Conservation (phyloP, 2,113 vertebrate species). For the Tyto alba region DNA sequence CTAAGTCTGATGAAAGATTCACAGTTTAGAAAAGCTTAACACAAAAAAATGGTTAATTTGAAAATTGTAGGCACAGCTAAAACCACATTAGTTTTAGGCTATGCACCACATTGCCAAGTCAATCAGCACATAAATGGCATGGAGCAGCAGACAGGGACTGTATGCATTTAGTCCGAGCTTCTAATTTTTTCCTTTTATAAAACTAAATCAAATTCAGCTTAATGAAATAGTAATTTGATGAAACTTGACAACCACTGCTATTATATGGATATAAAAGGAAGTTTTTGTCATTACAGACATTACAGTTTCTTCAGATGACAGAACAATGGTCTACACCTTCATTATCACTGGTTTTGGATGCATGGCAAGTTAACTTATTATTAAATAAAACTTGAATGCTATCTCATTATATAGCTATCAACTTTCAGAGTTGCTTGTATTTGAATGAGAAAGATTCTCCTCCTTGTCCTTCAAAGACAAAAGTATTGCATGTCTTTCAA, state of each 20-base stretch:
- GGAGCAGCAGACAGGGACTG: not conserved
- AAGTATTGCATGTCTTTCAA: not conserved
- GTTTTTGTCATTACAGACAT: not conserved
- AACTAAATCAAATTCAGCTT: not conserved
- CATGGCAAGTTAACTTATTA: not conserved
- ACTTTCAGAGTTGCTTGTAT: not conserved
- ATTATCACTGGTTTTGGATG: not conserved
- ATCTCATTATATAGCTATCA: not conserved
- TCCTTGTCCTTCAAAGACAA: not conserved
- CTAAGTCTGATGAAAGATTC: not conserved
- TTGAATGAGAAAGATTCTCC: not conserved
- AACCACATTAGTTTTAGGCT: not conserved
- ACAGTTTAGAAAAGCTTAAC: not conserved
- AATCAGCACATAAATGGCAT: not conserved
- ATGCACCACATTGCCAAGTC: not conserved
- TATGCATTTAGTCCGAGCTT: not conserved
- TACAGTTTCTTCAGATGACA: not conserved
- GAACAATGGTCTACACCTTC: not conserved
- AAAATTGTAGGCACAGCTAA: not conserved
- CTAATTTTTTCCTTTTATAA: not conserved
- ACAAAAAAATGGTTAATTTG: not conserved
- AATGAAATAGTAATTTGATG: not conserved
- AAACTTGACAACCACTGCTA: not conserved
- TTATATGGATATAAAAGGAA: not conserved
- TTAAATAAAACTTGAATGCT: not conserved